Base-by-base conservation (phyloP, 2,797 vertebrate genomes). In the Anguilla marmorata region DNA sequence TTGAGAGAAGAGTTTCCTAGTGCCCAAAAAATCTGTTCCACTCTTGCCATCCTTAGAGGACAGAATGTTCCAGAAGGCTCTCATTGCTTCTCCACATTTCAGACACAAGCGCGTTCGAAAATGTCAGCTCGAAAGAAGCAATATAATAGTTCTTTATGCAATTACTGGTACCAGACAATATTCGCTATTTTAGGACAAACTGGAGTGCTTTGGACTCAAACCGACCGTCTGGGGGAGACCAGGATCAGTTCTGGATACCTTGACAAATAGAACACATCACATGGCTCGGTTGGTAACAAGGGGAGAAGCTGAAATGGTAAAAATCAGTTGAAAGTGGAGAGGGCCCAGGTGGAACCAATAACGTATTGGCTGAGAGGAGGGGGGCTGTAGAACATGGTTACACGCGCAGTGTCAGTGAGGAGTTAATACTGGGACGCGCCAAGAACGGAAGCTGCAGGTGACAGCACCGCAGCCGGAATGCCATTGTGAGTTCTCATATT, bases 101-200 rank as follows among this genome's bases (percentile, higher is more conserved):
- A 63, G 27, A 56, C 84, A 69, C 16, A 50, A 84, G 56, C 79
- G 69, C 27, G 27, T 50, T 66, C n/a, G 14, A 30, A 48, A 19
- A 4, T 72, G 11, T 48, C 27, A 84, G 27, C 84, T 16, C 48
- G 21, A 33, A 33, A 54, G 30, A 24, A 27, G 45, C 24, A 37
- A 3, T 72, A 50, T 85, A 88, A 76, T 50, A 9, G 30, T 58
- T 85, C 5, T 45, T 69, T 85, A 88, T 37, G 84, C 66, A 85
- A 33, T 19, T 69, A 56, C 50, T n/a, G 48, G 60, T 74, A 88
- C 66, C 50, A 74, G 83, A 88, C 63, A 48, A 19, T 88, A 9
- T 58, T 85, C 74, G 8, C 11, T 76, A 41, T 85, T 85, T 58
- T 56, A 33, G 27, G 85, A 33, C 52, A 52, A 58, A 80, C 63